Base-by-base conservation (phyloP, 2,888 invertebrate genomes). In the Cremastobaeus sp. region DNA sequence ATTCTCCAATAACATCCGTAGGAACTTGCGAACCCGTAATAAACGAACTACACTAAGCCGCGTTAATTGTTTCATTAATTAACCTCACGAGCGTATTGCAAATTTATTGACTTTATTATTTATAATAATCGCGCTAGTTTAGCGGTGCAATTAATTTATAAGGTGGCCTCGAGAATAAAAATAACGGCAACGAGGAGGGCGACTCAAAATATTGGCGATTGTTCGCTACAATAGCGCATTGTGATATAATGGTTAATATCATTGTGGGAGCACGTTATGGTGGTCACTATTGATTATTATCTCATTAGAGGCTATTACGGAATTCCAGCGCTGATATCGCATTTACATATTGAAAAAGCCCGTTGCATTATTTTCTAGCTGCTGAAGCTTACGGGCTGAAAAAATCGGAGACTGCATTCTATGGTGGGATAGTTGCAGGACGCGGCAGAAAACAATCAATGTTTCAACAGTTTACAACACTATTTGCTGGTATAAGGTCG, bases 401-500 rank as follows among this genome's bases (percentile, higher is more conserved):
- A n/a, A n/a, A n/a, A n/a, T n/a, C n/a, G n/a, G n/a, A n/a, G n/a
- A n/a, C n/a, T n/a, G n/a, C n/a, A n/a, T n/a, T n/a, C n/a, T n/a
- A n/a, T n/a, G n/a, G n/a, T n/a, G n/a, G n/a, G n/a, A n/a, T n/a
- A n/a, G n/a, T n/a, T n/a, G n/a, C n/a, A n/a, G n/a, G n/a, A n/a
- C n/a, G n/a, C n/a, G n/a, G n/a, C n/a, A n/a, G n/a, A n/a, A n/a
- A n/a, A n/a, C n/a, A n/a, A n/a, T n/a, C 25, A 25, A 5, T 25
- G 8, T 25, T 25, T 25, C 25, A 25, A 25, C 28, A 20, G 57
- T 25, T 43, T 45, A 21, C 43, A 57, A 48, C 48, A 39, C 11
- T 35, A 48, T 47, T 50, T 14, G 9, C 12, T 37, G 12, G 37
- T 35, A 30, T 47, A 65, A 65, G 25, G 43, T 45, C 45, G 28